These are phyloP conservation scores for Orthosia gothica DNA, from an alignment of 2,888 invertebrate species.

Conservation along the genomic window DNA sequence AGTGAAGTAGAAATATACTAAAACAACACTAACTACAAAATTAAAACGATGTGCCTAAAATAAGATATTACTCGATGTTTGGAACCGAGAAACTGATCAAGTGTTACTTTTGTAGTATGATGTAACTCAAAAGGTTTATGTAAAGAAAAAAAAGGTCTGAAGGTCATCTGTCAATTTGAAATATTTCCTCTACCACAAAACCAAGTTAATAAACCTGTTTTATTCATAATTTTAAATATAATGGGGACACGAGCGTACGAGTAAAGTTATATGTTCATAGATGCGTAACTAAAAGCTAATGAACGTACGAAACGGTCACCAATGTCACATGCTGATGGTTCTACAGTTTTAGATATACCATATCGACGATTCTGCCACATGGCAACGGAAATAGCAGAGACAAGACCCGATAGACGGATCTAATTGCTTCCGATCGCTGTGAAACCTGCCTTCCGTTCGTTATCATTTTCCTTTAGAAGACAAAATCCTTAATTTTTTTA, in stretches of 20 bases:
- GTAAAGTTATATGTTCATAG: slow-evolving; percentile 37
- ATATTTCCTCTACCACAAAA: slow-evolving; percentile 47
- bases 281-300: slow-evolving; percentile 54
- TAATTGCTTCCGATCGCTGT: slow-evolving; percentile 41
- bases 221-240: slow-evolving; percentile 47
- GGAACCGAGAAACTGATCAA: slow-evolving; percentile 7
- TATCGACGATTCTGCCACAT: slow-evolving; percentile 26
- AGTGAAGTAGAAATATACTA: slow-evolving; percentile 27
- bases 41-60: slow-evolving; percentile 3
- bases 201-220: slow-evolving; percentile 51
- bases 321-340: slow-evolving; percentile 39
- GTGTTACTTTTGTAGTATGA: slow-evolving; percentile 48
- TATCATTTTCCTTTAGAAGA: background rate
- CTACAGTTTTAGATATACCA: slow-evolving; percentile 18
- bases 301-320: slow-evolving; percentile 38
- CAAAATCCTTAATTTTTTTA: background rate
- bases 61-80: slow-evolving; percentile 25
- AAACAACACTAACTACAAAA: slow-evolving; percentile 9
- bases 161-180: slow-evolving; percentile 59
- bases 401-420: slow-evolving; percentile 30
- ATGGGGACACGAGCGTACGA: slow-evolving; percentile 27
- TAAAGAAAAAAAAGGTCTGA: slow-evolving; percentile 43
- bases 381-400: slow-evolving; percentile 41
- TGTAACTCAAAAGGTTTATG: slow-evolving; percentile 41
- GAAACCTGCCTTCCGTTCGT: slow-evolving; percentile 4